Base-by-base conservation (phyloP, 2,888 invertebrate species). In the Tetanocera ferruginea region DNA sequence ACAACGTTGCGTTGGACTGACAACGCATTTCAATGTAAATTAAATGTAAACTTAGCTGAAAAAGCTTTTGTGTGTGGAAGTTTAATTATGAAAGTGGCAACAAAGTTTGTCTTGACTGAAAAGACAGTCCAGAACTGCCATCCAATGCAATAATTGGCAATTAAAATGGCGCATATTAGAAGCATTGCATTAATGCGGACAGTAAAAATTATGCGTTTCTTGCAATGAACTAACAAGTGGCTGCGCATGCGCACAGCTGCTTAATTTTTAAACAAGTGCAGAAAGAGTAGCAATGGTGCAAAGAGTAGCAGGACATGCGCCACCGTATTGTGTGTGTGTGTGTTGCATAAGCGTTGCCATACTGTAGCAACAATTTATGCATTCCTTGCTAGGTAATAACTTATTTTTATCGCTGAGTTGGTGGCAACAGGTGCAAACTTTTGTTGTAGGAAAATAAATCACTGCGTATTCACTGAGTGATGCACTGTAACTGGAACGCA, bases 221-320 rank as follows among this genome's bases (percentile, higher is more conserved):
- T 17, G 62, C 28, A 17, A 11, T 17, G 5, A 43, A 28, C 62
- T 62, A 17, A 62, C 62, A 62, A 62, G 62, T 64, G 64, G 64
- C 64, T 31, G 64, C 64, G 17, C 64, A 34, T 34, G 34, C 34
- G 64, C 64, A 64, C 64, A 64, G 64, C 31, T 64, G 64, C 34
- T 23, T 6, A 0, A 11, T 31, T 11, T 31, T 11, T 1, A n/a
- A 28, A 28, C 60, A 28, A 17, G 25, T 28, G n/a, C n/a, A n/a
- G n/a, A n/a, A n/a, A 14, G 25, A 25, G 25, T 25, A 31, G 14
- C 5, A 23, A n/a, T n/a, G n/a, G n/a, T n/a, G n/a, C n/a, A n/a
- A n/a, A 14, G 25, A 25, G 25, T 25, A 31, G 14, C 5, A 23
- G 19, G n/a, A 62, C 23, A 28, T 28, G 14, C 14, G 64, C 64